phyloP scores from a whole-genome alignment of 2,113 vertebrate genomes.

The Esox niger region DNA sequence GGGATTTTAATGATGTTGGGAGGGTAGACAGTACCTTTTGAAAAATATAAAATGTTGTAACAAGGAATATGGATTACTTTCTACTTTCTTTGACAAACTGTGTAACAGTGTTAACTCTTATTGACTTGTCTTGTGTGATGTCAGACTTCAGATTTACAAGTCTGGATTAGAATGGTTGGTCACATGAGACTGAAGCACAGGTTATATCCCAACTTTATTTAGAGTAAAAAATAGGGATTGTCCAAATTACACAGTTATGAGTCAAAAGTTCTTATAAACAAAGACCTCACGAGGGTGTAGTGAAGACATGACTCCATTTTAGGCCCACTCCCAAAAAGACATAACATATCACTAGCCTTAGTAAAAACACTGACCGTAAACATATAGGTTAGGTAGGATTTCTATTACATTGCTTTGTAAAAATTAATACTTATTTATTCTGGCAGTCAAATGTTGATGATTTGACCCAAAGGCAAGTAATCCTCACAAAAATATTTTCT shows the following conservation, averaged over 20 bases:
- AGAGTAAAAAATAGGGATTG: constrained; percentile 28
- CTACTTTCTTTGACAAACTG: too few relatives aligned
- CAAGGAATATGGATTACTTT: too few relatives aligned
- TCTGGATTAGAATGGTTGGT: background rate
- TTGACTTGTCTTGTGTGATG: too few relatives aligned
- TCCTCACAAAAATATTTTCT: background rate
- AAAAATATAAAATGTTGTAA: too few relatives aligned
- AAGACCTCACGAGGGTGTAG: background rate
- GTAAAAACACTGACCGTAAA: background rate
- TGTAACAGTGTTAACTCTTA: too few relatives aligned
- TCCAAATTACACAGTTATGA: constrained; percentile 16
- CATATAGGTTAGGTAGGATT: background rate
- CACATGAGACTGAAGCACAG: constrained; percentile 11
- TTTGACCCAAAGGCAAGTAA: background rate
- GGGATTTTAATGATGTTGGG: background rate
- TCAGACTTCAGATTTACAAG: too few relatives aligned
- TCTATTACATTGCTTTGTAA: background rate
- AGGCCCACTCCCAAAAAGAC: background rate
- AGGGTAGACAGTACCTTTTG: too few relatives aligned
- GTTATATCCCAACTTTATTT: constrained; percentile 33
- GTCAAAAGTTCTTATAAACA: constrained; percentile 5
- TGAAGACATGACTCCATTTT: background rate
- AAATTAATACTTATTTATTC: background rate
- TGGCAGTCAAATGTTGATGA: background rate
- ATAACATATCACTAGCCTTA: constrained; percentile 1